phyloP scores from a whole-genome alignment of 2,888 invertebrate genomes.

The Pandemis cinnamomeana region DNA sequence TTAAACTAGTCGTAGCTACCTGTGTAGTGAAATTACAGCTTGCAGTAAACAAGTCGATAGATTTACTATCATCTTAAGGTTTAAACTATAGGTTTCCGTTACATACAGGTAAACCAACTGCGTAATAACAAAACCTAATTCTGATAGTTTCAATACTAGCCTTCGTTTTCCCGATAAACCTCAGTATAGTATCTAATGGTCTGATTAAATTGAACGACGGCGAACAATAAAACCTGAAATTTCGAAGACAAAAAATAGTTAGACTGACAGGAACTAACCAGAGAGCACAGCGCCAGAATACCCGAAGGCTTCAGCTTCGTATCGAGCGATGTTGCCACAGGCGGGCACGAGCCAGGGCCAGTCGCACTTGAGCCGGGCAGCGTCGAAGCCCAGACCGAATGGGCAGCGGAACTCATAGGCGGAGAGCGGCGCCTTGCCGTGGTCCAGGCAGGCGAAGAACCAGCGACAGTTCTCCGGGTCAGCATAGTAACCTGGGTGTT shows the following conservation, averaged over 20 bases:
- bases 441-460: conserved; percentile 93
- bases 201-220: neutral
- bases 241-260: neutral
- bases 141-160: too few relatives aligned
- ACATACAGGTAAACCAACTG: too few relatives aligned
- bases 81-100: too few relatives aligned
- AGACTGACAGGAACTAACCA: conserved; percentile 54
- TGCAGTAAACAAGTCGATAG: too few relatives aligned
- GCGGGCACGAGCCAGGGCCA: conserved; percentile 91
- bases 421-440: conserved; percentile 85
- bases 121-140: too few relatives aligned
- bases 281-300: conserved; percentile 72
- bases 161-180: neutral
- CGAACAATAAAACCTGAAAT: neutral
- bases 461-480: conserved; percentile 93
- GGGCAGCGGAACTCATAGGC: conserved; percentile 94
- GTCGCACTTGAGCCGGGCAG: conserved; percentile 88
- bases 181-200: neutral
- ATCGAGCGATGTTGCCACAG: conserved; percentile 83
- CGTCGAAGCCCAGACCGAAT: conserved; percentile 91
- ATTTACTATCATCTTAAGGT: too few relatives aligned
- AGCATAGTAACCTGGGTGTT: conserved; percentile 87
- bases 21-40: too few relatives aligned
- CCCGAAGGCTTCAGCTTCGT: conserved; percentile 80
- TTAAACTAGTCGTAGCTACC: too few relatives aligned